A percentile compares a stretch with the other conserved stretches of the same genome.
Evolutionary conservation across 2,797 vertebrate genomes (phyloP).

Genomic region (Nannoperca australis): DNA sequence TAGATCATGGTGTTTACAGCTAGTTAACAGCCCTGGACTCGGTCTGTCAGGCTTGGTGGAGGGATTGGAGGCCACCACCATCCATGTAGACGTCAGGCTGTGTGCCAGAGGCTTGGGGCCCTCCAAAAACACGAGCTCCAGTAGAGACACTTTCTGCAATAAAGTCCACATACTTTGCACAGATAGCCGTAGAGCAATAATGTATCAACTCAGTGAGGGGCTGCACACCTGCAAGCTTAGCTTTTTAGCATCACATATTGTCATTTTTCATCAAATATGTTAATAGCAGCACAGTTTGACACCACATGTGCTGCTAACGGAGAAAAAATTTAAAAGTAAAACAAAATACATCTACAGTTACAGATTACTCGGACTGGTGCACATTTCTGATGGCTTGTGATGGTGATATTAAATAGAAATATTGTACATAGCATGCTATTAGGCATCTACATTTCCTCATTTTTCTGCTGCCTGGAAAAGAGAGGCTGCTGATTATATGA

Average conservation of each 20-base stretch:
- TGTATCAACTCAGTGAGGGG: neutral
- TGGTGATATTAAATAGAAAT: neutral
- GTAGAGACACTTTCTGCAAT: conserved; percentile 3
- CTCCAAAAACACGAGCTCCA: conserved; percentile 34
- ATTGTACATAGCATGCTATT: conserved; percentile 13
- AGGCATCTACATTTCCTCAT: conserved; percentile 36
- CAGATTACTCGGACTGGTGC: conserved; percentile 19
- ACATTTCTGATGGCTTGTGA: conserved; percentile 3
- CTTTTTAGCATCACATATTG: conserved; percentile 24
- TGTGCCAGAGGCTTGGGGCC: conserved; percentile 17
- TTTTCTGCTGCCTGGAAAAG: conserved; percentile 50
- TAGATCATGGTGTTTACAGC: conserved; percentile 59
- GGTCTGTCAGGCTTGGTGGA: conserved; percentile 40
- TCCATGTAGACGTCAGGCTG: conserved; percentile 47
- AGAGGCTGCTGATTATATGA: conserved; percentile 69
- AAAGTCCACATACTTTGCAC: conserved; percentile 3
- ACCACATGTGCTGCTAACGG: conserved; percentile 41
- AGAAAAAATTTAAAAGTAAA: conserved; percentile 17
- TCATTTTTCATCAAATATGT: conserved; percentile 39
- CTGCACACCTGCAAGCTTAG: conserved; percentile 14
- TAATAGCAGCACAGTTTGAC: conserved; percentile 39
- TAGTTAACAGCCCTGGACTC: conserved; percentile 53
- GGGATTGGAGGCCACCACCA: conserved; percentile 40
- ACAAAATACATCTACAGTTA: conserved; percentile 15
- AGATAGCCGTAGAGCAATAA: neutral